Evolutionary conservation across 2,113 vertebrate genomes (phyloP).

Genomic region (Clarias gariepinus): DNA sequence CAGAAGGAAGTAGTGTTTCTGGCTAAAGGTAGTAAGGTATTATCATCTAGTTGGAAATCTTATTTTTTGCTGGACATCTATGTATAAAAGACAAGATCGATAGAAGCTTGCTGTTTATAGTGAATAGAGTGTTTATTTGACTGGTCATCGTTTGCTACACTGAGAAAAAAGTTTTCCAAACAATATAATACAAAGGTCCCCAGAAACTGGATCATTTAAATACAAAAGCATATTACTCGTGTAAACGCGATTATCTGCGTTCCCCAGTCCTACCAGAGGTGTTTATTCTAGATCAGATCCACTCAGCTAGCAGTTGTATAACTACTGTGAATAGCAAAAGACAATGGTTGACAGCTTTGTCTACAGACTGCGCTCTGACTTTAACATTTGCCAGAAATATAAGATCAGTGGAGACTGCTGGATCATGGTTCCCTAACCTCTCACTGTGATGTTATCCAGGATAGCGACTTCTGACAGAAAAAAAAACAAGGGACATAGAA

Average conservation of each 20-base stretch:
- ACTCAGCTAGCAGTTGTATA: background rate
- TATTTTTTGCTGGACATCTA: background rate
- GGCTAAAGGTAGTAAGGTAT: no score
- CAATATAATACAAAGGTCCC: background rate
- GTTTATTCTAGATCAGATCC: background rate
- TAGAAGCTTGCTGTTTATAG: background rate
- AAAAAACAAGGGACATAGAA: conserved; percentile 51
- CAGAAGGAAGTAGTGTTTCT: background rate
- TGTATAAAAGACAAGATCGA: background rate
- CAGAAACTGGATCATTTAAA: background rate
- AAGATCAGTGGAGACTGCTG: conserved; percentile 23
- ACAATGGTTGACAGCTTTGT: conserved; percentile 2
- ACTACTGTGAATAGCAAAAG: background rate
- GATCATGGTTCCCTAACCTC: conserved; percentile 20
- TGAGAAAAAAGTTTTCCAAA: no score
- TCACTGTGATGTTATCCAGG: conserved; percentile 54
- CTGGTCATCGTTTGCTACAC: background rate
- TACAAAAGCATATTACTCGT: background rate
- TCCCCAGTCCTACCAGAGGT: background rate
- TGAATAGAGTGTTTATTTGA: background rate
- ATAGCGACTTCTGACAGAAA: conserved; percentile 63
- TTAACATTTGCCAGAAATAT: conserved; percentile 33
- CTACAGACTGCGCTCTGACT: background rate
- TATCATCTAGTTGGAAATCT: background rate
- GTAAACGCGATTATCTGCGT: background rate